These are phyloP conservation scores for Chymomyza caudatula DNA, from an alignment of 2,888 invertebrate genomes.

Conservation along the genomic window DNA sequence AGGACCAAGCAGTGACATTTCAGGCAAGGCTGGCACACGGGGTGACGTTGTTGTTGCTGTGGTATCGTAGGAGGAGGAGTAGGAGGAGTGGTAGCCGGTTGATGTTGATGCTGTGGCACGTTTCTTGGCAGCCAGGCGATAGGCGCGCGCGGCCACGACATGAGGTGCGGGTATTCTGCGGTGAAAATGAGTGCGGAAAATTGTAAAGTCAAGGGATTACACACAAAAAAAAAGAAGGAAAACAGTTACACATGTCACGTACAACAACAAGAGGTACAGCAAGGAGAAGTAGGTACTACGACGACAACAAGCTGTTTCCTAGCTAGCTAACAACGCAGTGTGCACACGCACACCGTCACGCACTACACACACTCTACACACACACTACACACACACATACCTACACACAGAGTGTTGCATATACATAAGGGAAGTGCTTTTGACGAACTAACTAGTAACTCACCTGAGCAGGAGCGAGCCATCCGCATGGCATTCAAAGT, in stretches of 20 bases:
- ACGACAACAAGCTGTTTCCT: neutral
- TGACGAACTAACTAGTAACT: conserved; percentile 28
- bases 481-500: conserved; percentile 80
- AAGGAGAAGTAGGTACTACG: neutral
- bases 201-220: conserved; percentile 49
- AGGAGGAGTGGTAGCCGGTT: neutral
- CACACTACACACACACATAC: too few relatives aligned
- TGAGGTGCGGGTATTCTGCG: conserved; percentile 81
- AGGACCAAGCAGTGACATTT: neutral
- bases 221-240: conserved; percentile 7
- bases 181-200: conserved; percentile 16
- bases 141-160: conserved; percentile 80
- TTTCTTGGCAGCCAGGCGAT: conserved; percentile 78
- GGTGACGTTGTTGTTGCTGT: neutral
- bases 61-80: conserved; percentile 47
- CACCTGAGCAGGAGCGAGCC: conserved; percentile 83
- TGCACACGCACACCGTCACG: neutral
- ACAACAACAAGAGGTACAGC: conserved; percentile 8
- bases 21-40: conserved; percentile 8
- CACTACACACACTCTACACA: too few relatives aligned
- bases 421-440: neutral
- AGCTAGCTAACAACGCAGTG: conserved; percentile 4
- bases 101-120: conserved; percentile 47
- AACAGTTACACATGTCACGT: conserved; percentile 39
- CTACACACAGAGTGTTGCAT: too few relatives aligned